Evolutionary conservation across 2,113 vertebrate species (phyloP).

Genomic region (Nestor notabilis): DNA sequence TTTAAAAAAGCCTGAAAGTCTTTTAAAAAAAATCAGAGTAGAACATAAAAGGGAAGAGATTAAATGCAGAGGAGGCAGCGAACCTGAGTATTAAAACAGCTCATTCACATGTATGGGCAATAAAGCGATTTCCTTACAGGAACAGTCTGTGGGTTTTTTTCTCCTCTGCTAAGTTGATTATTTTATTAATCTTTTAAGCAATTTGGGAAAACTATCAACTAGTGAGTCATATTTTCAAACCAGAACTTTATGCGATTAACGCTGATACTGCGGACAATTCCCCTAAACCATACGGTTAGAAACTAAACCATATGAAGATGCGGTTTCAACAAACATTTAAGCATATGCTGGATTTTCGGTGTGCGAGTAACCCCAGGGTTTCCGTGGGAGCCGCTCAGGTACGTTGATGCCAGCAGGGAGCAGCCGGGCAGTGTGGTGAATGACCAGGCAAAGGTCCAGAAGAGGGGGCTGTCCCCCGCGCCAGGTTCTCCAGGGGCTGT

Average conservation of each 20-base stretch:
- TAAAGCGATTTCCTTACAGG: constrained; percentile 52
- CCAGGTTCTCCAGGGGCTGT: accelerated
- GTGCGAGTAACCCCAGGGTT: accelerated
- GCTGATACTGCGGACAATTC: background rate
- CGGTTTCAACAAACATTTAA: background rate
- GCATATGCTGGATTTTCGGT: background rate
- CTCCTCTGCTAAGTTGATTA: constrained; percentile 31
- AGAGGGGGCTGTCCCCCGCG: accelerated
- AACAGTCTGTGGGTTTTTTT: constrained; percentile 5
- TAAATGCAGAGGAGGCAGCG: constrained; percentile 65
- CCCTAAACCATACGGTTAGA: background rate
- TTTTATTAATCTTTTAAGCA: constrained; percentile 52
- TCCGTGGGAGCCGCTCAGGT: accelerated
- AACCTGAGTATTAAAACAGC: constrained; percentile 51
- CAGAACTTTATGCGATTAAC: background rate
- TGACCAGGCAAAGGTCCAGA: accelerated
- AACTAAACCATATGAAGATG: background rate
- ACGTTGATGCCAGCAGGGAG: background rate
- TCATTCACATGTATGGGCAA: constrained; percentile 35
- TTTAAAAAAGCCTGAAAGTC: constrained; percentile 74
- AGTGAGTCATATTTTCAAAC: background rate
- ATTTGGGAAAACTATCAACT: constrained; percentile 37
- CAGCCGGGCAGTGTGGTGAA: accelerated
- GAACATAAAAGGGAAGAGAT: constrained; percentile 69
- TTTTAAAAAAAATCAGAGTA: constrained; percentile 69